Percentiles rank a stretch among this genome's conserved stretches.
These are phyloP conservation scores for Ia io DNA, from an alignment of 2,113 vertebrate species.

Conservation along the genomic window DNA sequence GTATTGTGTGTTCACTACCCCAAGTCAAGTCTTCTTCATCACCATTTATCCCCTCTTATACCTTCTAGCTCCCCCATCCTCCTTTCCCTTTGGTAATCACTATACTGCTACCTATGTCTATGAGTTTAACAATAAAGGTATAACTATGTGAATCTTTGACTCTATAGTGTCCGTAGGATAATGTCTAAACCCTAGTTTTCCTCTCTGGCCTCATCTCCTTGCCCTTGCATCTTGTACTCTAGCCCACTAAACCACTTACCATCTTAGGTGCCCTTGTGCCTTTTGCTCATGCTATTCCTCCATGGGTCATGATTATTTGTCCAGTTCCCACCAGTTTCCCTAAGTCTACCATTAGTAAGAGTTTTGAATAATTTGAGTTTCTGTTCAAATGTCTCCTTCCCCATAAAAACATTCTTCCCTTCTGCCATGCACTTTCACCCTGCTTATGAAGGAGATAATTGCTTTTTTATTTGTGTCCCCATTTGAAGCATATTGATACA, in stretches of 20 bases:
- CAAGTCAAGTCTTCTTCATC: background rate
- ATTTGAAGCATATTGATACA: background rate
- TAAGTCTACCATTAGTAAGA: background rate
- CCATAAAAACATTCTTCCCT: background rate
- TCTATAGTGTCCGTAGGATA: background rate
- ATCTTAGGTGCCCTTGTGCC: background rate
- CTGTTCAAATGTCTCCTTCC: slow-evolving; percentile 17
- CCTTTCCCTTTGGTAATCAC: background rate
- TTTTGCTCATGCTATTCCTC: background rate
- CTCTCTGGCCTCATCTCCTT: background rate
- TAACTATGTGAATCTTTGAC: background rate
- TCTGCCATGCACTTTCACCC: background rate
- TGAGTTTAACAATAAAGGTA: background rate
- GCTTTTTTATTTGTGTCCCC: background rate
- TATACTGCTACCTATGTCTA: background rate
- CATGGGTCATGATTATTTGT: background rate
- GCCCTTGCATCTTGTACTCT: background rate
- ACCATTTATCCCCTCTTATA: background rate
- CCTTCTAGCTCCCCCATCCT: background rate
- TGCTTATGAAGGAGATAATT: background rate
- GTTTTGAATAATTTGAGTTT: slow-evolving; percentile 12
- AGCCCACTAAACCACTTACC: background rate
- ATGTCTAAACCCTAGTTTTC: background rate
- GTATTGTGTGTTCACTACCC: background rate
- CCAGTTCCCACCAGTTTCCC: background rate